Base-by-base conservation (phyloP, 1,140 invertebrate genomes). In the Catajapyx aquilonaris region DNA sequence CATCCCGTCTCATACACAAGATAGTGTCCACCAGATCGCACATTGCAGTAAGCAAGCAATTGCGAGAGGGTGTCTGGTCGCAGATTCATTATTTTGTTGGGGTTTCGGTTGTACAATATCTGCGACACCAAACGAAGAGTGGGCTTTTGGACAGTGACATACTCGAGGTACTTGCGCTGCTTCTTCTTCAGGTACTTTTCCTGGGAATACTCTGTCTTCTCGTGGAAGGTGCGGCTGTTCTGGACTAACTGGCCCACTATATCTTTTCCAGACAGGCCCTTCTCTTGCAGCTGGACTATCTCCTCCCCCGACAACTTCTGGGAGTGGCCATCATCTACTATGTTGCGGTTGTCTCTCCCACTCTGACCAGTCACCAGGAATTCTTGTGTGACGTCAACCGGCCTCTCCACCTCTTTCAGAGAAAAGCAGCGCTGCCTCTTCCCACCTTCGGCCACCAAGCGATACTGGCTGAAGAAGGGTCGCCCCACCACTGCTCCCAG, bases 101-200 rank as follows among this genome's bases (percentile, higher is more conserved):
- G 65, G 48, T 83, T 76, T 50, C 76, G 67, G 28, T 65, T 65
- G 47, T 76, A 83, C 50, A 83, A 77, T 48, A 88, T 75, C 44
- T 86, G 74, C 13, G 73, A 60, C 19, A 94, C 56, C 2, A 77
- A 52, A 33, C 75, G 58, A 37, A 88, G 65, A 20, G 65, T 80
- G 1, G 87, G 81, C 49, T 67, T 71, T 11, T 72, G 56, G 22
- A 88, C 65, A 40, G 73, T 71, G 15, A 87, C 56, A 49, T 70
- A 78, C 46, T 80, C 74, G 52, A 70, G 78, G 55, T 90, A 91
- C 53, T 91, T 91, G 43, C 76, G 78, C 46, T 85, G 78, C 55
- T 95, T 95, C 52, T 94, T 94, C 34, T 75, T 79, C 5, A 95
- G 66, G 54, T 94, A 95, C 54, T 95, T 95, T 46, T 86, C 78